phyloP scores from a whole-genome alignment of 2,888 invertebrate species.

The Mayetiola destructor region DNA sequence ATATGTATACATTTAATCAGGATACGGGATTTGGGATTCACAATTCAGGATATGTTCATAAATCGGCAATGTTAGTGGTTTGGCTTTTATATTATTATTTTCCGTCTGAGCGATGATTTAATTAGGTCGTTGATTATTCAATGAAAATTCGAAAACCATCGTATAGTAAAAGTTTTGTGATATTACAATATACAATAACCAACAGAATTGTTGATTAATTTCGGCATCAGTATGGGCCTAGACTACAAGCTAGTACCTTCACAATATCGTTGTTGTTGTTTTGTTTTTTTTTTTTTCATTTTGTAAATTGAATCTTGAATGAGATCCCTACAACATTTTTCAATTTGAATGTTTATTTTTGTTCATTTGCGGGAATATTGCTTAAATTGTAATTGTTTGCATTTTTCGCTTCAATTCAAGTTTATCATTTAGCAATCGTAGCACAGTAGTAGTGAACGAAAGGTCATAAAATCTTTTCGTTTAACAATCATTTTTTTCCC shows the following conservation, averaged over 20 bases:
- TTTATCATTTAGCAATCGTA: too few species aligned
- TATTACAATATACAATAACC: too few species aligned
- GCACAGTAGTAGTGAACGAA: too few species aligned
- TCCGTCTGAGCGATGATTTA: neutral
- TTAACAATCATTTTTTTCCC: too few species aligned
- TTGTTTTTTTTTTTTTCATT: neutral
- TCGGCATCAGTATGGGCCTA: neutral
- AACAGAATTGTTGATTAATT: constrained; percentile 9
- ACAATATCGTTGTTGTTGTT: neutral
- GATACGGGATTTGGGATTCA: constrained; percentile 7
- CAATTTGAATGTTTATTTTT: constrained; percentile 9
- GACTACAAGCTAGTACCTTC: neutral
- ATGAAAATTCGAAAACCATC: too few species aligned
- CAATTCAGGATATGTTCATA: too few species aligned
- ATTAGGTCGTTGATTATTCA: neutral
- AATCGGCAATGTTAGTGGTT: neutral
- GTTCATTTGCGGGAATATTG: neutral
- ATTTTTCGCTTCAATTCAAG: too few species aligned
- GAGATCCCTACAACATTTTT: too few species aligned
- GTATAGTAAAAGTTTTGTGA: too few species aligned
- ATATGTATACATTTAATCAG: constrained; percentile 16
- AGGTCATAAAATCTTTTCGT: too few species aligned
- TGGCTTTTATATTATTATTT: constrained; percentile 1
- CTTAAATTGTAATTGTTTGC: constrained; percentile 8
- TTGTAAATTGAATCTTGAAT: neutral